Evolutionary conservation across 2,797 vertebrate species (phyloP), one percentile per base, ranked within the genome.

Genomic region (Diplodus puntazzo): DNA sequence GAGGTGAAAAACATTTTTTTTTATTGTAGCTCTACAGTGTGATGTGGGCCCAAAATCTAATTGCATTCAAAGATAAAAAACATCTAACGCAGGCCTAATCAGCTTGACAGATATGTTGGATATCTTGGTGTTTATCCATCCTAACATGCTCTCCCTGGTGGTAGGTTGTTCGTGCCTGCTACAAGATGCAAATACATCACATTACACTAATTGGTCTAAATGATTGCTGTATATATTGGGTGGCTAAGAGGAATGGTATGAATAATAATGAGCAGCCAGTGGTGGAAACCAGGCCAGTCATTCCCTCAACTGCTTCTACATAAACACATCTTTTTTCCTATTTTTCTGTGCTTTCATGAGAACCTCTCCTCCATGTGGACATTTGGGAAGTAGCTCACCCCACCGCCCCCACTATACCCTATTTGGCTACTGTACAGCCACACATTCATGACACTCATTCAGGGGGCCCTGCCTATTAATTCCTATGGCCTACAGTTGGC

Each of bases 351-450:
- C 85, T 85, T 90, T 85, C 86, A 86, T 77, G 79, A 89, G 83
- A 89, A 79, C 46, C 5, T 80, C 68, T 83, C 61, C 86, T 81
- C 82, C 64, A 68, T 88, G 83, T 80, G 84, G 79, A 84, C 66
- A 27, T 80, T 79, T 73, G 66, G 64, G 79, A 84, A 84, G 70
- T 61, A 64, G 52, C 34, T 20, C 16, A 9, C 30, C 23, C 18
- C 67, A 64, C 25, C 34, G 11, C 16, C 39, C 63, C 11, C 48
- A 45, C 75, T 85, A 81, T 84, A 87, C 81, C 57, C 86, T 81
- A 70, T 89, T 86, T 91, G 85, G 88, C 87, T 84, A 87, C 81
- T 80, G 76, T 88, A 84, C 73, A 85, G 85, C 81, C 80, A 72
- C 69, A 84, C 89, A 87, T 88, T 91, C 82, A 85, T 82, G 83